Conservation (phyloP, 2,113 vertebrate genomes). For the Atractosteus spatula region DNA sequence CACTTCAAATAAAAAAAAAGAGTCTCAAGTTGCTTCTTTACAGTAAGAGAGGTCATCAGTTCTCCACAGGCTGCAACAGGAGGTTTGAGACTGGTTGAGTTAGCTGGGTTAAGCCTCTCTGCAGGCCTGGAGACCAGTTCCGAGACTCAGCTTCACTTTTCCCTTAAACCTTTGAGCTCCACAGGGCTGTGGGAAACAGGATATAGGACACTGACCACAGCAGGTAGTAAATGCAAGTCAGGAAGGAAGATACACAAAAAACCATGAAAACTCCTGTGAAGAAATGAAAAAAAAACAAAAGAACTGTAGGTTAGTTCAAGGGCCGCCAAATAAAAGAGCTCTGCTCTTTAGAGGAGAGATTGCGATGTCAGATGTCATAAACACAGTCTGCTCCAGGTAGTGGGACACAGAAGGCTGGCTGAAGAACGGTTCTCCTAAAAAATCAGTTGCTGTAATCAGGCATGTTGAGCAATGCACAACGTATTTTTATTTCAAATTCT, state of each 20-base stretch:
- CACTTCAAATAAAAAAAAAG: no score
- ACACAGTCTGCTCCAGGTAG: neutral
- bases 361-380: neutral
- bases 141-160: neutral
- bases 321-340: neutral
- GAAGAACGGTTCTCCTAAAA: no score
- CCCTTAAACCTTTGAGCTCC: constrained; percentile 73
- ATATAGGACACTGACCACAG: constrained; percentile 89
- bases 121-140: constrained; percentile 20
- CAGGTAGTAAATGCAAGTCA: constrained; percentile 81
- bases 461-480: no score
- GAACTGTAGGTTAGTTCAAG: neutral
- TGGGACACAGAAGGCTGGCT: neutral
- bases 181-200: constrained; percentile 79
- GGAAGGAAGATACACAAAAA: constrained; percentile 66
- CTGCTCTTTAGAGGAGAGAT: neutral
- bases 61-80: constrained; percentile 15
- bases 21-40: no score
- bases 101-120: constrained; percentile 24
- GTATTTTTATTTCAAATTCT: no score
- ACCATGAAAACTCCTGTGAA: constrained; percentile 71
- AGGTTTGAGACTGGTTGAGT: constrained; percentile 32
- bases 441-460: no score
- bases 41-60: no score
- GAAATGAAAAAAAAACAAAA: constrained; percentile 10